Conservation (phyloP, 2,888 invertebrate genomes). For the Diaprepes abbreviatus region DNA sequence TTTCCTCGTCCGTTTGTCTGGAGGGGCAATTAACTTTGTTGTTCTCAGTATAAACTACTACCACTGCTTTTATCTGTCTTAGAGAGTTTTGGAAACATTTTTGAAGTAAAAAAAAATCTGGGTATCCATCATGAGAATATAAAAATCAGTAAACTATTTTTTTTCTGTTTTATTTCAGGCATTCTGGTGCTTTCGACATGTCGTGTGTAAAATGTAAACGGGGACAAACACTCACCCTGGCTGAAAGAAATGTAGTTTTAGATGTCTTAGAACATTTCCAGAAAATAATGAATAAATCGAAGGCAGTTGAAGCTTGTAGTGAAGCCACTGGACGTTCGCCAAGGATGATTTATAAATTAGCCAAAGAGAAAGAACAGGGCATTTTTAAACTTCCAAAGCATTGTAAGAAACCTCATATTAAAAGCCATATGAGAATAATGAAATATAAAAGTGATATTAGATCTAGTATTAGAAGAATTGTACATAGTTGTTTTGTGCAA, state of each 20-base stretch:
- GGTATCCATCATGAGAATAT: no score
- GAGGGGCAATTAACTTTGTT: no score
- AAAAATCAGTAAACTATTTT: no score
- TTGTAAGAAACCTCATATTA: neutral
- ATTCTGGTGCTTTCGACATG: neutral
- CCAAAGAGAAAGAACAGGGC: constrained; percentile 4
- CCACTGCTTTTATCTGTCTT: no score
- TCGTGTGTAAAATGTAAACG: neutral
- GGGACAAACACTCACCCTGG: neutral
- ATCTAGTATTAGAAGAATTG: constrained; percentile 13
- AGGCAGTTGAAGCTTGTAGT: constrained; percentile 5
- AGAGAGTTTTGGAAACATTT: no score
- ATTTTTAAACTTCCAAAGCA: neutral
- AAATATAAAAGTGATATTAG: constrained; percentile 11
- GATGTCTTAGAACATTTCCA: neutral
- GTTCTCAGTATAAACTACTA: no score
- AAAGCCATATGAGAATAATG: constrained; percentile 7
- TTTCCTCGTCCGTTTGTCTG: no score
- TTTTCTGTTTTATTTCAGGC: neutral
- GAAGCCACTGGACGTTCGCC: constrained; percentile 2
- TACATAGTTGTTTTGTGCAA: constrained; percentile 5
- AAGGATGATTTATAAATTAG: constrained; percentile 14
- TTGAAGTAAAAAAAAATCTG: no score
- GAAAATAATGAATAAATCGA: constrained; percentile 6
- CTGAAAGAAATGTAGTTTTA: neutral